A percentile compares a stretch with the other conserved stretches of the same genome.
Conservation (phyloP, 2,113 vertebrate genomes). For the Eurypyga helias region DNA sequence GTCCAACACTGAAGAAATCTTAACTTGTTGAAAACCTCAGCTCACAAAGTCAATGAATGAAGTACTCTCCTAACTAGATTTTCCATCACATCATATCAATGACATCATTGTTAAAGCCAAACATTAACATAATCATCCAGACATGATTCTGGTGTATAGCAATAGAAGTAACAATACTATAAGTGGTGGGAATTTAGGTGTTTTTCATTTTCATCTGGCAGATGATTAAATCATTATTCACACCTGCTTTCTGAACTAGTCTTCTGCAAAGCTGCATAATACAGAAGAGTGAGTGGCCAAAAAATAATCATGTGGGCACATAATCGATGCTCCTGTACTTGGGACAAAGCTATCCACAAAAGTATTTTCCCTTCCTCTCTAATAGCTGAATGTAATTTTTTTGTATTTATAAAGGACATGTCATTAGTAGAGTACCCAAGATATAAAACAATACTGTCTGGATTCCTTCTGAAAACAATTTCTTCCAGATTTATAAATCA, state of each 20-base stretch:
- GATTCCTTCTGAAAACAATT: neutral
- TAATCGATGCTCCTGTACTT: neutral
- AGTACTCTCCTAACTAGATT: neutral
- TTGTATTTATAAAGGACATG: neutral
- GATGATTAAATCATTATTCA: neutral
- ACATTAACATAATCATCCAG: neutral
- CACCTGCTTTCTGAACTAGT: neutral
- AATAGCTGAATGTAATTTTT: neutral
- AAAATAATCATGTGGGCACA: neutral
- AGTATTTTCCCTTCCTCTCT: neutral
- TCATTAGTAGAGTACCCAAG: neutral
- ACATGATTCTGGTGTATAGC: neutral
- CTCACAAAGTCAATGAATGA: neutral
- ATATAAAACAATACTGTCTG: neutral
- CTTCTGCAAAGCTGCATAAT: neutral
- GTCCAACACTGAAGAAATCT: neutral
- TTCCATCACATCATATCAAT: neutral
- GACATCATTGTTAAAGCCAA: neutral
- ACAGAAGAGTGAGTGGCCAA: neutral
- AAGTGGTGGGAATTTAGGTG: neutral
- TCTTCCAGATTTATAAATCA: neutral
- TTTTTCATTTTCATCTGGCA: neutral
- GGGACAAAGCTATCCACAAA: neutral
- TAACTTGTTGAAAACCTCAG: neutral
- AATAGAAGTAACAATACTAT: neutral